Evolutionary conservation across 2,797 vertebrate species (phyloP).

Genomic region (Hydrocynus forskahlii): DNA sequence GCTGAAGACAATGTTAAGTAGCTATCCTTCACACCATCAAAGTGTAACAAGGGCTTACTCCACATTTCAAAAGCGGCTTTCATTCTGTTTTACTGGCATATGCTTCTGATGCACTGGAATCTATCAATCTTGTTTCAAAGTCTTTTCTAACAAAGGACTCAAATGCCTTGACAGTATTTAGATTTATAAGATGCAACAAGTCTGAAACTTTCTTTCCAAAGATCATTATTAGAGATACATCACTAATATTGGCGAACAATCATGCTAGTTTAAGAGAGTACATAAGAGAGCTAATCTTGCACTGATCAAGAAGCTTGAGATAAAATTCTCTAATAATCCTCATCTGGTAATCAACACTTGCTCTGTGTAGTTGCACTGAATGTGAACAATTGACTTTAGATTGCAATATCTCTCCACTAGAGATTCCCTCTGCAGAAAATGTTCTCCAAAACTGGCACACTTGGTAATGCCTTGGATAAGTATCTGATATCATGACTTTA

Average conservation of each 20-base stretch:
- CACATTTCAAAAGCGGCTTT: constrained; percentile 43
- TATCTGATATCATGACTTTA: constrained; percentile 25
- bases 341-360: constrained; percentile 7
- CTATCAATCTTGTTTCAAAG: constrained; percentile 34
- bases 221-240: constrained; percentile 9
- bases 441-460: constrained; percentile 1
- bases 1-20: constrained; percentile 30
- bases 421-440: not conserved
- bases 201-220: constrained; percentile 21
- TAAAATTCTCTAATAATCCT: constrained; percentile 16
- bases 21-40: constrained; percentile 38
- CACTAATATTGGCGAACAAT: constrained; percentile 21
- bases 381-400: constrained; percentile 14
- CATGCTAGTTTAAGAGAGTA: constrained; percentile 11
- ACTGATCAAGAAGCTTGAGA: constrained; percentile 13
- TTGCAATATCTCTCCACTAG: constrained; percentile 1
- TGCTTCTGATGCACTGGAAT: constrained; percentile 46
- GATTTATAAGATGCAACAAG: constrained; percentile 30
- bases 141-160: constrained; percentile 21
- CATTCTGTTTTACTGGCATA: constrained; percentile 31
- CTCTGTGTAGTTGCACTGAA: constrained; percentile 25
- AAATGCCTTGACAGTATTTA: constrained; percentile 39
- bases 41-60: constrained; percentile 44
- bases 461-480: not conserved
- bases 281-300: constrained; percentile 10